These are phyloP conservation scores for Parnassius smintheus DNA, from an alignment of 2,888 invertebrate genomes.

Conservation along the genomic window DNA sequence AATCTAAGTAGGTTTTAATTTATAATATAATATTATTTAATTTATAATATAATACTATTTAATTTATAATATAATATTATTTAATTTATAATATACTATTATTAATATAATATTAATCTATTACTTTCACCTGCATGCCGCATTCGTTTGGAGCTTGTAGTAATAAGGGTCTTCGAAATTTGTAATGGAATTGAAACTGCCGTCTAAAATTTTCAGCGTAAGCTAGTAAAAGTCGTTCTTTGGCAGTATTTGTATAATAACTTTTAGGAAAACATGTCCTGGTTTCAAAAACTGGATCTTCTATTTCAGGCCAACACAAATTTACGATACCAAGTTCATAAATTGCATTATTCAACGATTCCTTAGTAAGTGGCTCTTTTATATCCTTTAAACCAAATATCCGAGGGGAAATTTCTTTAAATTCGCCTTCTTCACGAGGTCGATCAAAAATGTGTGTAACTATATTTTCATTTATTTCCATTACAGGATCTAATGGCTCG, in stretches of 20 bases:
- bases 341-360: slow-evolving; percentile 80
- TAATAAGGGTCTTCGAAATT: slow-evolving; percentile 83
- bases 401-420: slow-evolving; percentile 60
- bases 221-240: slow-evolving; percentile 86
- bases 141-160: slow-evolving; percentile 89
- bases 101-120: too few species aligned
- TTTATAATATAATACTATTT: too few species aligned
- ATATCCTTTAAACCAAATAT: slow-evolving; percentile 60
- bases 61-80: too few species aligned
- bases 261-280: slow-evolving; percentile 82
- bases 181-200: slow-evolving; percentile 83
- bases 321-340: slow-evolving; percentile 83
- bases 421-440: slow-evolving; percentile 52
- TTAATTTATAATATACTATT: too few species aligned
- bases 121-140: slow-evolving; percentile 83
- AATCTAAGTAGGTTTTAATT: too few species aligned
- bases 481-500: slow-evolving; percentile 57
- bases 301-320: slow-evolving; percentile 83
- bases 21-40: too few species aligned
- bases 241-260: slow-evolving; percentile 84
- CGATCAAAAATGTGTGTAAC: slow-evolving; percentile 53
- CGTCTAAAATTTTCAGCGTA: slow-evolving; percentile 90
- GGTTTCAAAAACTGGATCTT: slow-evolving; percentile 78
- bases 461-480: slow-evolving; percentile 67
- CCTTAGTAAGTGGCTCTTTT: slow-evolving; percentile 65